phyloP scores from a whole-genome alignment of 2,113 vertebrate species.

The Promerops cafer region DNA sequence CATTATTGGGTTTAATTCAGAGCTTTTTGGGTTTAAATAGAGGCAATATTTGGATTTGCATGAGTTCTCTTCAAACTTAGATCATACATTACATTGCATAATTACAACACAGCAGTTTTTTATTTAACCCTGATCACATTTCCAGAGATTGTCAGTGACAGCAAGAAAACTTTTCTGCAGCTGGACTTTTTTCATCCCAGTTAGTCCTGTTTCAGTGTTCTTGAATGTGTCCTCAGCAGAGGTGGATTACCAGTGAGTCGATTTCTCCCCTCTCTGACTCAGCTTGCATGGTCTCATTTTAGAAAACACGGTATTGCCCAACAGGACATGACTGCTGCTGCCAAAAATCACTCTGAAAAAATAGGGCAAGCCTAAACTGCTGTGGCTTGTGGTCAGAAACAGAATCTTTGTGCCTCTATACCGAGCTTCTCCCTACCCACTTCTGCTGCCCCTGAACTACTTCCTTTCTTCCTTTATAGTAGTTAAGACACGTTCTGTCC shows the following conservation, averaged over 20 bases:
- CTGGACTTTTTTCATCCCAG: not conserved
- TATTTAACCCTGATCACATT: not conserved
- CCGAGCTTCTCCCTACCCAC: not conserved
- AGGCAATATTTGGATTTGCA: not conserved
- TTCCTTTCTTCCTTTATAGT: constrained; percentile 33
- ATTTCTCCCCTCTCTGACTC: not conserved
- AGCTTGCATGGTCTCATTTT: not conserved
- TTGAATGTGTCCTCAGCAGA: not conserved
- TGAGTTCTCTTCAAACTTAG: not conserved
- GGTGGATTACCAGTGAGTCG: not conserved
- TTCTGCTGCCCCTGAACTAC: not conserved
- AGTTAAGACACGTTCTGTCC: not conserved
- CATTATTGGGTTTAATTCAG: not conserved
- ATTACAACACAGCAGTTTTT: not conserved
- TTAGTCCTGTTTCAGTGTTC: not conserved
- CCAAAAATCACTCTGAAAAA: not conserved
- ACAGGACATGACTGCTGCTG: not conserved
- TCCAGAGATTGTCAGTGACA: not conserved
- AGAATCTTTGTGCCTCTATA: not conserved
- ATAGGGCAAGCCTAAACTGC: not conserved
- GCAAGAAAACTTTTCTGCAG: not conserved
- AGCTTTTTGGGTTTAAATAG: too few relatives aligned
- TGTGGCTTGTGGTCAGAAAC: constrained; percentile 3
- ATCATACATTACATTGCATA: not conserved
- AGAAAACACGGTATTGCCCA: not conserved